A percentile compares a stretch with the other conserved stretches of the same genome.
phyloP scores from a whole-genome alignment of 2,113 vertebrate species.

The Petroica traversi region DNA sequence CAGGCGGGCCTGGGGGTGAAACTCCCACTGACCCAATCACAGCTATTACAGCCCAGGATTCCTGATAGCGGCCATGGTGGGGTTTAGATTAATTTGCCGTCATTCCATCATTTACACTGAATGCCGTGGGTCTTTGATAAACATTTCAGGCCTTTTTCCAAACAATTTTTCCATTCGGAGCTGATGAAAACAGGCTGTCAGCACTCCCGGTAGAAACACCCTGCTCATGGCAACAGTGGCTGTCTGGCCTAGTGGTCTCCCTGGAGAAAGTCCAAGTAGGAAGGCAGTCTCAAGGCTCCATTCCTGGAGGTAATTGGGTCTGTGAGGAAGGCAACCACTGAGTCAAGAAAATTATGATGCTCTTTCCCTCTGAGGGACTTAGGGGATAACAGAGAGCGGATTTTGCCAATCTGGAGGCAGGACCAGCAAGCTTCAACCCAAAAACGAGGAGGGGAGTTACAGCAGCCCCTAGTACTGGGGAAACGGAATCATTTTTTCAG shows the following conservation, averaged over 20 bases:
- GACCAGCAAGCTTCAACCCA: not conserved
- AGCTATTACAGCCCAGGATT: not conserved
- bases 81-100: conserved; percentile 20
- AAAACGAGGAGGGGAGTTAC: not conserved
- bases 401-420: not conserved
- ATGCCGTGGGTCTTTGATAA: conserved; percentile 45
- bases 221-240: not conserved
- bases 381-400: accelerated
- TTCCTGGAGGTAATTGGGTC: not conserved
- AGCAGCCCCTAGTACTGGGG: not conserved
- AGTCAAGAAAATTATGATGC: not conserved
- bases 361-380: not conserved
- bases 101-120: conserved; percentile 54
- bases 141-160: conserved; percentile 65
- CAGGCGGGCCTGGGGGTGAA: not conserved
- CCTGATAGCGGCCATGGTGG: not conserved
- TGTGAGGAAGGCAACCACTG: not conserved
- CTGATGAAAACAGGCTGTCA: conserved; percentile 68
- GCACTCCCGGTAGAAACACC: not conserved
- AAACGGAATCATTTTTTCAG: not conserved
- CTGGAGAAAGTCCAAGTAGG: conserved; percentile 39
- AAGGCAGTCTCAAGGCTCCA: not conserved
- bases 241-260: conserved; percentile 45
- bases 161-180: conserved; percentile 37
- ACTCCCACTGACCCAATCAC: not conserved